Conservation (phyloP, 2,113 vertebrate genomes). For the Notiomystis cincta region DNA sequence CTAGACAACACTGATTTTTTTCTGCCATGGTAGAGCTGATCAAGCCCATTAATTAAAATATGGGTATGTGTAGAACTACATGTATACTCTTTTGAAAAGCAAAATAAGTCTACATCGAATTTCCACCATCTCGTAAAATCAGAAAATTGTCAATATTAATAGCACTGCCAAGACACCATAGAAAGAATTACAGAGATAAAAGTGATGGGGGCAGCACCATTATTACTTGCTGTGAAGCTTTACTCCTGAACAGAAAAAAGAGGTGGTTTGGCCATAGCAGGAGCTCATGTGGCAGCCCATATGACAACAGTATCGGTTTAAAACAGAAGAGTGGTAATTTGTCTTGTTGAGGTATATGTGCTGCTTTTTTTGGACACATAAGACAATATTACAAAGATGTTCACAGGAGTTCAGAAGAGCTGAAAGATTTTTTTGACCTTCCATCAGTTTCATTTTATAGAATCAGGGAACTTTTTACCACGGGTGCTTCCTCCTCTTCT, state of each 20-base stretch:
- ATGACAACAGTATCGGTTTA: background rate
- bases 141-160: background rate
- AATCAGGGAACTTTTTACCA: background rate
- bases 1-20: background rate
- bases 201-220: background rate
- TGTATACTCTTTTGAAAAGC: background rate
- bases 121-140: background rate
- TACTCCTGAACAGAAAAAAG: background rate
- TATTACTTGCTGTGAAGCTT: background rate
- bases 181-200: background rate
- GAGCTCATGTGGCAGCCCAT: background rate
- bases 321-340: background rate
- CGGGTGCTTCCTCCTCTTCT: background rate
- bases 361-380: background rate
- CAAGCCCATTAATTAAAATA: background rate
- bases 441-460: background rate
- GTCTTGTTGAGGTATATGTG: background rate
- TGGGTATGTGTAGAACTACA: background rate
- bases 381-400: background rate
- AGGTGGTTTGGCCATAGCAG: background rate
- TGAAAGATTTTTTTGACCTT: background rate
- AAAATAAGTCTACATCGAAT: background rate
- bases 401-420: background rate
- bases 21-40: background rate
- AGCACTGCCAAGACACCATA: background rate